Evolutionary conservation across 2,797 vertebrate genomes (phyloP).

Genomic region (Hippopotamyrus pictus): DNA sequence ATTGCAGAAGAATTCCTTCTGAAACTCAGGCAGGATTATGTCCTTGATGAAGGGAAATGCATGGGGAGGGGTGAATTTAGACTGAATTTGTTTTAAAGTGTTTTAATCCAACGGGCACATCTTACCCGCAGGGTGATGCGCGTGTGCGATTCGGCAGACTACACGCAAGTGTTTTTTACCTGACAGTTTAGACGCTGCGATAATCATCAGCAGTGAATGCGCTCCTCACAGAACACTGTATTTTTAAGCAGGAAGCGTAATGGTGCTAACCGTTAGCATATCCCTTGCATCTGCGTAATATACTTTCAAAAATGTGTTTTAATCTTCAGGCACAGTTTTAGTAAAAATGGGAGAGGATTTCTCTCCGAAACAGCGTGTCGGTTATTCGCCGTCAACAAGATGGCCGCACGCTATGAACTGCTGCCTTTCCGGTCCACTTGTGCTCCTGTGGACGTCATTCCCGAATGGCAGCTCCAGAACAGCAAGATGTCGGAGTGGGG

Average conservation of each 20-base stretch:
- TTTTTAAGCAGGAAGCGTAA: neutral
- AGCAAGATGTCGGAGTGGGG: neutral
- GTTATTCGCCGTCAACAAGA: neutral
- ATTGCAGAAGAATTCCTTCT: neutral
- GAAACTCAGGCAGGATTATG: neutral
- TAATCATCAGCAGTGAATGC: neutral
- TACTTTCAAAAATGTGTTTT: neutral
- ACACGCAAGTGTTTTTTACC: neutral
- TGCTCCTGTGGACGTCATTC: neutral
- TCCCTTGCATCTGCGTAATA: neutral
- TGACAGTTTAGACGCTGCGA: neutral
- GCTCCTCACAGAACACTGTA: neutral
- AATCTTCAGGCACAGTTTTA: neutral
- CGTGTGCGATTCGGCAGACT: neutral
- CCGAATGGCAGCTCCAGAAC: neutral
- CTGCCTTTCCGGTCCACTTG: neutral
- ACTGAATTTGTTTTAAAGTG: neutral
- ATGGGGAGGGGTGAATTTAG: neutral
- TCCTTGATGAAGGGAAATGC: neutral
- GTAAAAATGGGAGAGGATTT: neutral
- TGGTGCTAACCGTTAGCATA: conserved; percentile 3
- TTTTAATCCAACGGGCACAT: neutral
- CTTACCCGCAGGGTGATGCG: neutral
- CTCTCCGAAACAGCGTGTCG: neutral
- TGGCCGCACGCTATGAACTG: neutral